phyloP scores from a whole-genome alignment of 2,888 invertebrate species.

The Resseliella maxima region DNA sequence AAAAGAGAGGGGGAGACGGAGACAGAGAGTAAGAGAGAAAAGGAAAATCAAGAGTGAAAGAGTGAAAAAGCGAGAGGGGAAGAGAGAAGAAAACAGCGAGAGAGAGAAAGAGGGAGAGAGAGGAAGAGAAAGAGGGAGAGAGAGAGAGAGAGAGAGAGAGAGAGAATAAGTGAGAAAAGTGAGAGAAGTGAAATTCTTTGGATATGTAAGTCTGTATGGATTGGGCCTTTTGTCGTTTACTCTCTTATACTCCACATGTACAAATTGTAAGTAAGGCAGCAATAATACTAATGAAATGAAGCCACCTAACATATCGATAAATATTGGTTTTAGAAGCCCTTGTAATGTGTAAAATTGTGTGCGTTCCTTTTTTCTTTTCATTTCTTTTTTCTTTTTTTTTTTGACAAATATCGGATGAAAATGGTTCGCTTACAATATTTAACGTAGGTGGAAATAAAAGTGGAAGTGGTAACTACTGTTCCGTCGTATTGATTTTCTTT shows the following conservation, averaged over 20 bases:
- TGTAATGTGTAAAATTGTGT: conserved; percentile 45
- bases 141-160: neutral
- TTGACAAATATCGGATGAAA: conserved; percentile 24
- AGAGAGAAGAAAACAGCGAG: neutral
- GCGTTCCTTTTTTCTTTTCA: no score
- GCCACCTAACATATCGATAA: conserved; percentile 54
- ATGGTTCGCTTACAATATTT: conserved; percentile 1
- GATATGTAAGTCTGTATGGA: neutral
- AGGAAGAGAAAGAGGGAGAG: neutral
- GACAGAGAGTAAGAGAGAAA: neutral
- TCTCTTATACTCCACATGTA: conserved; percentile 25
- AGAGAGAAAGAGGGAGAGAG: neutral
- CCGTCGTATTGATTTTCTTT: neutral
- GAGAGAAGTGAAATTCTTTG: conserved; percentile 12
- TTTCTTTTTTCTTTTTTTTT: no score
- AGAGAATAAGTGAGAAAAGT: neutral
- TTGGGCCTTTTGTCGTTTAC: conserved; percentile 10
- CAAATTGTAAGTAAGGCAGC: conserved; percentile 39
- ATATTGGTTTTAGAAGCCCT: conserved; percentile 57
- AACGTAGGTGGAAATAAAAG: neutral
- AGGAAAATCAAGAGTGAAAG: conserved; percentile 6
- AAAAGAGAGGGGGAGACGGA: neutral
- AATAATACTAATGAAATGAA: conserved; percentile 57
- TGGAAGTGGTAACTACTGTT: conserved; percentile 30
- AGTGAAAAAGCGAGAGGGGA: neutral